Conservation (phyloP, 2,888 invertebrate genomes). For the Patella ulyssiponensis region DNA sequence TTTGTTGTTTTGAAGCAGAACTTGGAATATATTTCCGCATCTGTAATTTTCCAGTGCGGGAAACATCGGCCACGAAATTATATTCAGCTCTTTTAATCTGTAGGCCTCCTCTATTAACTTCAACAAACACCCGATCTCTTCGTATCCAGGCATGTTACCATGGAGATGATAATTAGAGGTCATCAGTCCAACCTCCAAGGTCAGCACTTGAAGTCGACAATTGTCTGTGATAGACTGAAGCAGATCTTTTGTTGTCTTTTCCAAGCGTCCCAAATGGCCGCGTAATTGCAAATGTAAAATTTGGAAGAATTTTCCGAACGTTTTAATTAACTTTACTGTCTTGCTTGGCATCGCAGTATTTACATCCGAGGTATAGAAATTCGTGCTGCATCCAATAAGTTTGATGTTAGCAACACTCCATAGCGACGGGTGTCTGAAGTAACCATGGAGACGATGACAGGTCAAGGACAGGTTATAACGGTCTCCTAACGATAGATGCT, state of each 20-base stretch:
- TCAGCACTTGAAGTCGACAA: conserved; percentile 58
- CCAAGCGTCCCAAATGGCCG: conserved; percentile 47
- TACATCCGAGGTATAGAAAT: conserved; percentile 13
- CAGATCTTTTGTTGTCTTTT: conserved; percentile 40
- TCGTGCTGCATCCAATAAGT: conserved; percentile 35
- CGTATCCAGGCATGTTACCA: conserved; percentile 37
- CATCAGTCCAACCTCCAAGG: conserved; percentile 51
- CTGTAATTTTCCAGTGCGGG: conserved; percentile 32
- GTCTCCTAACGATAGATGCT: conserved; percentile 48
- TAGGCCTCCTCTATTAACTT: conserved; percentile 51
- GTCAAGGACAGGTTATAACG: conserved; percentile 51
- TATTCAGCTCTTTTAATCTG: conserved; percentile 50
- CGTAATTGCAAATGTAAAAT: conserved; percentile 49
- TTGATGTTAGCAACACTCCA: conserved; percentile 54
- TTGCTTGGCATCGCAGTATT: conserved; percentile 22
- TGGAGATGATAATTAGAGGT: conserved; percentile 41
- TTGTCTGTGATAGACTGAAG: conserved; percentile 47
- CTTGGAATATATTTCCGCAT: conserved; percentile 51
- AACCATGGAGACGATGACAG: conserved; percentile 49
- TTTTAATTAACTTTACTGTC: conserved; percentile 39
- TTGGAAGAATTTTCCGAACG: conserved; percentile 60
- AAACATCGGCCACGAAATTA: conserved; percentile 61
- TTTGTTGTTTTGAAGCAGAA: conserved; percentile 50
- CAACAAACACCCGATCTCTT: conserved; percentile 45
- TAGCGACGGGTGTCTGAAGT: conserved; percentile 60